Conservation (phyloP, 2,888 invertebrate species). For the Seira musarum region DNA sequence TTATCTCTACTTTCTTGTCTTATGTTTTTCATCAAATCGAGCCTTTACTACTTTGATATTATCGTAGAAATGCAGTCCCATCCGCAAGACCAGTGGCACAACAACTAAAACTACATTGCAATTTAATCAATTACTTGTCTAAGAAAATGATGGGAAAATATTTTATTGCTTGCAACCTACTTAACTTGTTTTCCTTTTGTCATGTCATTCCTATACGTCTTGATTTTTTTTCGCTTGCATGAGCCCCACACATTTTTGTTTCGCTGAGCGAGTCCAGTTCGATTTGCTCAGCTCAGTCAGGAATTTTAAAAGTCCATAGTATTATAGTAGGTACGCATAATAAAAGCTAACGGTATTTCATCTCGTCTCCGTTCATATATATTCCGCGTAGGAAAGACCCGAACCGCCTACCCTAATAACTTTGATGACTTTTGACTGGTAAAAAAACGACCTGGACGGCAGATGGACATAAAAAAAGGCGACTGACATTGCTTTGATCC, state of each 20-base stretch:
- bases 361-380: background rate
- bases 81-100: slow-evolving; percentile 1
- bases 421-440: background rate
- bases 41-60: too few relatives aligned
- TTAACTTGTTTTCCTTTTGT: slow-evolving; percentile 42
- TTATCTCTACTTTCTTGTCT: slow-evolving; percentile 3
- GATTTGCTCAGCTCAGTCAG: background rate
- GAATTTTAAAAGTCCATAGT: slow-evolving; percentile 1
- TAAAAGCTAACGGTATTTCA: slow-evolving; percentile 7
- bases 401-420: background rate
- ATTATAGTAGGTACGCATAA: background rate
- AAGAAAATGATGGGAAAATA: slow-evolving; percentile 24
- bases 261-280: background rate
- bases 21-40: too few relatives aligned
- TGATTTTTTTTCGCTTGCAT: slow-evolving; percentile 3
- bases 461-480: background rate
- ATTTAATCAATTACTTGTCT: background rate
- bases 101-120: background rate
- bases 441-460: slow-evolving; percentile 6
- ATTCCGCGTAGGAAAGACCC: background rate
- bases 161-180: slow-evolving; percentile 48
- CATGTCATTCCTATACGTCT: too few relatives aligned
- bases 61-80: too few relatives aligned
- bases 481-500: background rate
- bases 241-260: background rate